Conservation (phyloP, 2,888 invertebrate species). For the Drosophila cognata region DNA sequence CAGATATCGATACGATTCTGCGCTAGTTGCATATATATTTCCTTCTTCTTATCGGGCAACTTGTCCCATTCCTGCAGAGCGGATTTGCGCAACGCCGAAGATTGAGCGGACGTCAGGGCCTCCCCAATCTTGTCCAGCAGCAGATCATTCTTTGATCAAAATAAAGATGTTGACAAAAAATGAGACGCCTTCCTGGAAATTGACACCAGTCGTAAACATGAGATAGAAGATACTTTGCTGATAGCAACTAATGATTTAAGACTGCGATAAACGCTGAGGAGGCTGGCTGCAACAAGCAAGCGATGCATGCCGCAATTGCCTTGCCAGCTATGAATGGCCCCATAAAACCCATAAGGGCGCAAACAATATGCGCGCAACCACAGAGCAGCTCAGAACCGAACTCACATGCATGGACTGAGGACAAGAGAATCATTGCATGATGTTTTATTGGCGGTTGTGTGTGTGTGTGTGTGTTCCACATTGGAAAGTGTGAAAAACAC, state of each 20-base stretch:
- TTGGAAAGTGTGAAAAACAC: constrained; percentile 69
- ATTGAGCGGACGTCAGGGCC: no score
- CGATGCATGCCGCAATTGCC: constrained; percentile 33
- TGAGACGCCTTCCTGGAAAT: constrained; percentile 62
- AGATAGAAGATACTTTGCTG: constrained; percentile 50
- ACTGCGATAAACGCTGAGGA: constrained; percentile 52
- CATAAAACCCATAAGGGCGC: constrained; percentile 53
- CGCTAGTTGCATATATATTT: neutral
- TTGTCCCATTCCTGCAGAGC: neutral
- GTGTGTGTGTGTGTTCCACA: constrained; percentile 18
- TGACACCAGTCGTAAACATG: constrained; percentile 40
- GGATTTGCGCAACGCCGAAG: neutral
- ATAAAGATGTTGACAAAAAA: neutral
- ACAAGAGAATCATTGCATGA: constrained; percentile 22
- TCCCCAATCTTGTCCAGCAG: neutral
- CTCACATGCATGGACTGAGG: constrained; percentile 2
- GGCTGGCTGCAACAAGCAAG: constrained; percentile 51
- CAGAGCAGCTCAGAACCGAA: constrained; percentile 10
- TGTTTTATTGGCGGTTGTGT: constrained; percentile 69
- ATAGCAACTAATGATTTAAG: constrained; percentile 65
- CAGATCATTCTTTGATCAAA: neutral
- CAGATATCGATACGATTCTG: neutral
- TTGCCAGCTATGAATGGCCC: constrained; percentile 37
- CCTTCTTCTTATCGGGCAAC: neutral
- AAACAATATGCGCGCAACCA: constrained; percentile 19